These are phyloP conservation scores for Teinopalpus imperialis DNA, from an alignment of 2,888 invertebrate species.

Conservation along the genomic window DNA sequence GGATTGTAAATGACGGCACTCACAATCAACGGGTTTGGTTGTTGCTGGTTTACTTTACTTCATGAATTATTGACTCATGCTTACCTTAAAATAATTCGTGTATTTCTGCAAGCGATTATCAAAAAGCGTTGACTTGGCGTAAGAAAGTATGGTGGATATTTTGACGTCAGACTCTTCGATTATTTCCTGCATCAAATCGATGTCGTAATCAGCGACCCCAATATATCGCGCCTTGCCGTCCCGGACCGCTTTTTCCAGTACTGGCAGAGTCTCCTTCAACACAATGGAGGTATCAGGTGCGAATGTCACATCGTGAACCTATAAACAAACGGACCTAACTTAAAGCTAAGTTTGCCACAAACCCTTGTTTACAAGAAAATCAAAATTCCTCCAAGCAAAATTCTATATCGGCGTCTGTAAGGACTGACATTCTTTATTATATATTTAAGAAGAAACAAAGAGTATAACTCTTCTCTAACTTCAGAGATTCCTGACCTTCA, in stretches of 20 bases:
- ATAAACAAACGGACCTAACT: too few relatives aligned
- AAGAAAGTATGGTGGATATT: constrained; percentile 88
- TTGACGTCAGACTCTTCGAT: constrained; percentile 84
- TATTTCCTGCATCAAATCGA: constrained; percentile 88
- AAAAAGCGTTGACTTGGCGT: constrained; percentile 89
- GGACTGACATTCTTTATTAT: too few relatives aligned
- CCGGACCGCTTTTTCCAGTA: constrained; percentile 87
- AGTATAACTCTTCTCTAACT: too few relatives aligned
- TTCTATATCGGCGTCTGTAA: too few relatives aligned
- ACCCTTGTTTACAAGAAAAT: too few relatives aligned
- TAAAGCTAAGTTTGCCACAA: too few relatives aligned
- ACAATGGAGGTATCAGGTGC: constrained; percentile 88
- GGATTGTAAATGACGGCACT: too few relatives aligned
- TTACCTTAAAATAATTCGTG: constrained; percentile 88
- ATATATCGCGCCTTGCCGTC: constrained; percentile 89
- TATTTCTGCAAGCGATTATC: constrained; percentile 90
- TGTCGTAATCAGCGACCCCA: constrained; percentile 93
- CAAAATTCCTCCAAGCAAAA: too few relatives aligned
- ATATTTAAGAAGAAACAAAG: too few relatives aligned
- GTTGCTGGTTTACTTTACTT: too few relatives aligned
- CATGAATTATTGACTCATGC: neutral
- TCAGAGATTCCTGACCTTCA: too few relatives aligned
- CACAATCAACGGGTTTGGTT: too few relatives aligned
- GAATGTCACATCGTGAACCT: constrained; percentile 97
- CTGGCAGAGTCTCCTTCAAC: constrained; percentile 92